Evolutionary conservation across 2,888 invertebrate genomes (phyloP), one percentile per base, ranked within the genome.

Genomic region (Brachyopa scutellaris): DNA sequence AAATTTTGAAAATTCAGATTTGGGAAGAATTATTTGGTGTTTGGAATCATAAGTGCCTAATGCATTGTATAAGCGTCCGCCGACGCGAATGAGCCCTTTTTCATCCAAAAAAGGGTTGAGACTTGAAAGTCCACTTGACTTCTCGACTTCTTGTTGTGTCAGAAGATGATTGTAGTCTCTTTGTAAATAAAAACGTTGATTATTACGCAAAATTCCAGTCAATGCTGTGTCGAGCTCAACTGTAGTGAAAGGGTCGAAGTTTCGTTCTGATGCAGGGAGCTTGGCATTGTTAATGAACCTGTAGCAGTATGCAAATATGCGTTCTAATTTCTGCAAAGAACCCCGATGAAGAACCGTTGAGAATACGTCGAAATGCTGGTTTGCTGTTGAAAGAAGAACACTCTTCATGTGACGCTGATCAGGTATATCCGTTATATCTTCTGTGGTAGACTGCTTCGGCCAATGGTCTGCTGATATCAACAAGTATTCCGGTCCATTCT

Each of bases 11-110:
- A n/a, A n/a, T n/a, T n/a, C n/a, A n/a, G n/a, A 61, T n/a, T n/a
- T n/a, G n/a, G n/a, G n/a, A n/a, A n/a, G n/a, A n/a, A n/a, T n/a
- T 26, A 69, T 69, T 33, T 31, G 45, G 8, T 53, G 51, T 53
- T 72, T 61, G 11, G 53, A 29, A 13, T 62, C n/a, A 19, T 53
- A 49, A 13, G 21, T 5, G 2, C 21, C 11, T n/a, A 33, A 2
- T 0, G 72, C 19, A 23, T 72, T 61, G 2, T 51, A 40, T 8
- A 61, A 8, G 13, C 53, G 40, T 21, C 72, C 51, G 23, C 36
- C 38, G 11, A 61, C 49, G 5, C 61, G 29, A 4, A 61, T 59
- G 1, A 61, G 42, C 1, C 49, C 61, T 3, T 36, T 47, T 17
- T 69, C 42, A 36, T 67, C 67, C 1, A 57, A 5, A 7, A 69